A percentile compares a stretch with the other conserved stretches of the same genome.
These are phyloP conservation scores for Prochilodus magdalenae DNA, from an alignment of 2,113 vertebrate genomes.

Conservation along the genomic window DNA sequence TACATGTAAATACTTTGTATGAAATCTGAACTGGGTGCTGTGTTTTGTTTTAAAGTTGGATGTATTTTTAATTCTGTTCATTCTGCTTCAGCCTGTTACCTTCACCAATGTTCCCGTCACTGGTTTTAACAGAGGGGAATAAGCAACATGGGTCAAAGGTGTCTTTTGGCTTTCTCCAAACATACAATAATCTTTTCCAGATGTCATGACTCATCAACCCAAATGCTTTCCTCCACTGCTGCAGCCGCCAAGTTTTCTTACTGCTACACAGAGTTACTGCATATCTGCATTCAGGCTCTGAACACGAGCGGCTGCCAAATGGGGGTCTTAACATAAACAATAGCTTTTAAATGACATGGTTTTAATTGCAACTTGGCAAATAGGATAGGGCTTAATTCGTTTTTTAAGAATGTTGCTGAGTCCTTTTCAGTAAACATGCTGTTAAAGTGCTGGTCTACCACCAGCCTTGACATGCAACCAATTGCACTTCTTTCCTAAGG, in stretches of 20 bases:
- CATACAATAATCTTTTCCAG: constrained; percentile 43
- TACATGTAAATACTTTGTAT: too few relatives aligned
- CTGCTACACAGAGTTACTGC: background rate
- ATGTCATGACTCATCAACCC: constrained; percentile 38
- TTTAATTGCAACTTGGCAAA: constrained; percentile 15
- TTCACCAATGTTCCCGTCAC: background rate
- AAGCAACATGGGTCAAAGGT: constrained; percentile 19
- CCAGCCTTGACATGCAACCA: background rate
- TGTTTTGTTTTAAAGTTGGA: too few relatives aligned
- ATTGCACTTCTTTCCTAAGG: background rate
- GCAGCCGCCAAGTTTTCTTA: background rate
- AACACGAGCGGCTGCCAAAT: constrained; percentile 1
- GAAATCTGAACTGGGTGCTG: too few relatives aligned
- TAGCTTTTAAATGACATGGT: constrained; percentile 3
- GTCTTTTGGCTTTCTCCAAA: constrained; percentile 40
- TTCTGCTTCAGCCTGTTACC: constrained; percentile 13
- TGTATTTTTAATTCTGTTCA: background rate
- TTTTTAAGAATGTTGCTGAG: background rate
- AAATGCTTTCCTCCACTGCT: constrained; percentile 3
- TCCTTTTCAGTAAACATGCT: background rate
- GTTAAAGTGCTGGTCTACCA: background rate
- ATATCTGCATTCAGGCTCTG: constrained; percentile 29
- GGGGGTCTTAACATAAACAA: constrained; percentile 14
- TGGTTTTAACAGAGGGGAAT: background rate
- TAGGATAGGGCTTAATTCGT: background rate